These are phyloP conservation scores for Papilio dardanus DNA, from an alignment of 1,140 invertebrate genomes.

Conservation along the genomic window DNA sequence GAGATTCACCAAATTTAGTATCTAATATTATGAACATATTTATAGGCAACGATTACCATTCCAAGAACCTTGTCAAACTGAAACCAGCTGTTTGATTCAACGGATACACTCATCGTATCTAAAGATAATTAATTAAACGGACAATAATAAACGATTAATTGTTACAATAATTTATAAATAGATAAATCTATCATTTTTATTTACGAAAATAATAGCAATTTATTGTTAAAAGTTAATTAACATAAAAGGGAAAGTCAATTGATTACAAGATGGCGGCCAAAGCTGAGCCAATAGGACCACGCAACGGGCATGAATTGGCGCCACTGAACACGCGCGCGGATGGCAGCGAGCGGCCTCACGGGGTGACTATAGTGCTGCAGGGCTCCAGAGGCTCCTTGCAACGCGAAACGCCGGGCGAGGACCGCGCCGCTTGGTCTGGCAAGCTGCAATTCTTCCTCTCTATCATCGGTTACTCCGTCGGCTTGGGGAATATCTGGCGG, in stretches of 20 bases:
- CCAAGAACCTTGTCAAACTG: constrained; percentile 77
- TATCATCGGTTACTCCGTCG: constrained; percentile 95
- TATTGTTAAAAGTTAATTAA: constrained; percentile 16
- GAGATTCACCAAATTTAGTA: constrained; percentile 69
- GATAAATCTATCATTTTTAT: constrained; percentile 37
- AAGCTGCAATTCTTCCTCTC: constrained; percentile 96
- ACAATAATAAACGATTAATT: constrained; percentile 58
- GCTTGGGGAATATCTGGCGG: constrained; percentile 96
- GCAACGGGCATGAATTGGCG: constrained; percentile 90
- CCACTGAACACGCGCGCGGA: constrained; percentile 87
- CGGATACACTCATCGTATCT: constrained; percentile 7
- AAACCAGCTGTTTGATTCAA: constrained; percentile 60
- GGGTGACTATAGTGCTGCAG: constrained; percentile 85
- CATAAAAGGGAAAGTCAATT: background rate
- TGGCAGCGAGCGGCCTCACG: constrained; percentile 83
- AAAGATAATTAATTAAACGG: constrained; percentile 41
- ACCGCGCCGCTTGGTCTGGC: constrained; percentile 90
- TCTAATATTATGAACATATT: constrained; percentile 78
- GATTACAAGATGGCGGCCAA: constrained; percentile 70
- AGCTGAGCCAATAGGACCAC: constrained; percentile 82
- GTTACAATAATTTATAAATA: background rate
- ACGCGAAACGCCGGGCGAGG: constrained; percentile 80
- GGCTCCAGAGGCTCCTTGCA: constrained; percentile 76
- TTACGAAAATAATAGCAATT: constrained; percentile 35
- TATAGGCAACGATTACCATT: constrained; percentile 75